These are phyloP conservation scores for Clamator glandarius DNA, from an alignment of 2,797 vertebrate species.

Conservation along the genomic window DNA sequence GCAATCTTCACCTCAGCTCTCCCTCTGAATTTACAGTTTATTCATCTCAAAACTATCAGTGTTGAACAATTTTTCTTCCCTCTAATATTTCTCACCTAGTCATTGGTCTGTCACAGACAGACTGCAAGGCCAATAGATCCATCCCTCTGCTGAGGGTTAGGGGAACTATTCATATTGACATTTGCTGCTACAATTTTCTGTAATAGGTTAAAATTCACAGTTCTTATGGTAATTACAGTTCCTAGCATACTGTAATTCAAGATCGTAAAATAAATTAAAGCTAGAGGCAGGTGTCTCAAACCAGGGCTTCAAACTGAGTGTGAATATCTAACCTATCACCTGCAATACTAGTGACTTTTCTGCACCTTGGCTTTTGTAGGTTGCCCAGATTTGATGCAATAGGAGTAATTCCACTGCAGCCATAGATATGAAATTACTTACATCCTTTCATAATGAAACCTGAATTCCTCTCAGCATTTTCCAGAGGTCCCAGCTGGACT, in stretches of 20 bases:
- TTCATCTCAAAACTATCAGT: constrained; percentile 32
- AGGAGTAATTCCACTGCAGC: neutral
- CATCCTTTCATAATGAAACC: neutral
- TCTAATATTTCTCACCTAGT: neutral
- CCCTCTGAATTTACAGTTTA: constrained; percentile 41
- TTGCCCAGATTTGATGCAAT: neutral
- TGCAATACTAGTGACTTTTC: neutral
- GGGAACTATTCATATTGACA: neutral
- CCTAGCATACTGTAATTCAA: neutral
- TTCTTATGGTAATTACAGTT: neutral
- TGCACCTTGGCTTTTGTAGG: neutral
- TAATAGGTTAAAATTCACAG: neutral
- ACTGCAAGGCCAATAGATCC: neutral
- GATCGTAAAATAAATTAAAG: neutral
- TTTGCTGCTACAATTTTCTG: neutral
- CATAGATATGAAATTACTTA: neutral
- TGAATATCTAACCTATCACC: neutral
- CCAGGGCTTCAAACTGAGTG: neutral
- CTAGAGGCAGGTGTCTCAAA: neutral
- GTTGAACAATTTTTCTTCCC: constrained; percentile 30
- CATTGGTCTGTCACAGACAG: neutral
- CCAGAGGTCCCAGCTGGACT: neutral
- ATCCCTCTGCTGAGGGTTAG: neutral
- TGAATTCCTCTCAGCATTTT: neutral
- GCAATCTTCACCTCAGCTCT: constrained; percentile 13